Evolutionary conservation across 2,888 invertebrate genomes (phyloP).

Genomic region (Sminthurinus aureus): DNA sequence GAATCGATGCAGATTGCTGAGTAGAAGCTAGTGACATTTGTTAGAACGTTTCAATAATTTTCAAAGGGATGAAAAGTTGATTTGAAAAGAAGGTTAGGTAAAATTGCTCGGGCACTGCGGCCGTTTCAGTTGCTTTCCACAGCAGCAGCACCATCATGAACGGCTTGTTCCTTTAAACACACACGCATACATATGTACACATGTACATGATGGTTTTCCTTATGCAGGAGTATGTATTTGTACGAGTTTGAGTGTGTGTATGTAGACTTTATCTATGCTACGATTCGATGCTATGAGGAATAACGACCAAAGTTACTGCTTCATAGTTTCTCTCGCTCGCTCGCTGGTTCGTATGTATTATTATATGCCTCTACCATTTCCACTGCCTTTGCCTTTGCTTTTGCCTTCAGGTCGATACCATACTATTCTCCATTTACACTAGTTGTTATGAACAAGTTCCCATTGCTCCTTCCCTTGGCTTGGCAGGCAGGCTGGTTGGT

Average conservation of each 20-base stretch:
- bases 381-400: conserved; percentile 15
- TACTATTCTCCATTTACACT: not conserved
- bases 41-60: conserved; percentile 29
- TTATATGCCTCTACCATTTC: no score
- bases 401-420: conserved; percentile 31
- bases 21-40: not conserved
- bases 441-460: conserved; percentile 9
- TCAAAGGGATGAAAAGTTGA: conserved; percentile 44
- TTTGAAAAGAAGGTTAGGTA: conserved; percentile 43
- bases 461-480: not conserved
- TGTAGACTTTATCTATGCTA: not conserved
- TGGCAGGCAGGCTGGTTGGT: conserved; percentile 7
- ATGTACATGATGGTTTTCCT: no score
- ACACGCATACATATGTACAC: no score
- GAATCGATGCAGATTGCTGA: not conserved
- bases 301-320: no score
- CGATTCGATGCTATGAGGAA: not conserved
- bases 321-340: no score
- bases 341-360: no score
- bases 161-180: no score
- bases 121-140: not conserved
- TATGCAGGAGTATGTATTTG: no score
- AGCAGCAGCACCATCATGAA: not conserved
- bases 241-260: not conserved
- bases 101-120: conserved; percentile 22